These are phyloP conservation scores for Callyntrura sp. DNA, from an alignment of 2,888 invertebrate genomes.

Conservation along the genomic window DNA sequence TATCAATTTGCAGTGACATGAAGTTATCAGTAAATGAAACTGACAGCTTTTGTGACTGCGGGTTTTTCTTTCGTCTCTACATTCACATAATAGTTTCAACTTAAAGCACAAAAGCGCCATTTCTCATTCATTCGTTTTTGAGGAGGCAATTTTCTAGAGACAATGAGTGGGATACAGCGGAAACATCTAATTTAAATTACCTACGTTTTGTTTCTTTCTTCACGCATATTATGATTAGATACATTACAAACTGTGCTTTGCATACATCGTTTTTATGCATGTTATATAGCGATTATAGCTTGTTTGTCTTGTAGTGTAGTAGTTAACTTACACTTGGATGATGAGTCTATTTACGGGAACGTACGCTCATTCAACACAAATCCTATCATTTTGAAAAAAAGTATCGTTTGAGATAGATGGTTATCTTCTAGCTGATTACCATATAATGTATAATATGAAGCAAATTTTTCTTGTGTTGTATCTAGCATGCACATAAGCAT, in stretches of 20 bases:
- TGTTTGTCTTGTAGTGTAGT: not conserved
- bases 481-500: not conserved
- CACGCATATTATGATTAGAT: slow-evolving; percentile 50
- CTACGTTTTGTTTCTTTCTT: slow-evolving; percentile 34
- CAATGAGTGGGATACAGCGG: slow-evolving; percentile 51
- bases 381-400: slow-evolving; percentile 43
- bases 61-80: not conserved
- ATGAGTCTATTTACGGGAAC: slow-evolving; percentile 6
- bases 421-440: slow-evolving; percentile 41
- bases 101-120: slow-evolving; percentile 30
- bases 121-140: slow-evolving; percentile 37
- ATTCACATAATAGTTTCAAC: not conserved
- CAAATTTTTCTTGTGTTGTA: not conserved
- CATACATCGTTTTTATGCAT: slow-evolving; percentile 10
- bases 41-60: slow-evolving; percentile 58
- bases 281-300: not conserved
- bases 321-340: slow-evolving; percentile 13
- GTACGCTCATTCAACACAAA: slow-evolving; percentile 1
- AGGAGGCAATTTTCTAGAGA: slow-evolving; percentile 50
- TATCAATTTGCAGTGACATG: slow-evolving; percentile 70
- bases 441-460: not conserved
- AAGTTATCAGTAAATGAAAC: slow-evolving; percentile 68
- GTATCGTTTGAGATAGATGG: not conserved
- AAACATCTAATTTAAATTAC: slow-evolving; percentile 59
- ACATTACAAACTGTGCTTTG: slow-evolving; percentile 39